Conservation (phyloP, 2,888 invertebrate species). For the Drosophila pegasa region DNA sequence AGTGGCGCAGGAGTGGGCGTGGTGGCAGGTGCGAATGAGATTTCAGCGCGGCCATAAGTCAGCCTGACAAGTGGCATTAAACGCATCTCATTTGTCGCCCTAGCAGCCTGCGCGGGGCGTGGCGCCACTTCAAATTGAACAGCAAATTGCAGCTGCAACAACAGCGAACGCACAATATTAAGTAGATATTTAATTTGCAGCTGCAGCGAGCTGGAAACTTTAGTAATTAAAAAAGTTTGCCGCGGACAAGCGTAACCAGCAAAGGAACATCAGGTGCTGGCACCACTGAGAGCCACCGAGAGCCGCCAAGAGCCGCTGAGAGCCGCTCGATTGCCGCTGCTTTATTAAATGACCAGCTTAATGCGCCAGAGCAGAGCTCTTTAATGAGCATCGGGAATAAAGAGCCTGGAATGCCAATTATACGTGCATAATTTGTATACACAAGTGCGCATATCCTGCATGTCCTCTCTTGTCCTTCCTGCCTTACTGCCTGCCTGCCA, state of each 20-base stretch:
- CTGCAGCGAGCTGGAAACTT: conserved; percentile 52
- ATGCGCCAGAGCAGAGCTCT: conserved; percentile 35
- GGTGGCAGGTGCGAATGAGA: conserved; percentile 44
- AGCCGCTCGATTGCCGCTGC: conserved; percentile 38
- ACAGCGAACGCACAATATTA: conserved; percentile 40
- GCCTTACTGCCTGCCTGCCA: too few species aligned
- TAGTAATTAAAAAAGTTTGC: conserved; percentile 68
- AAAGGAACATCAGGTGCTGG: conserved; percentile 8
- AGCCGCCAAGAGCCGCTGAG: conserved; percentile 18
- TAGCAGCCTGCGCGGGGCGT: conserved; percentile 1
- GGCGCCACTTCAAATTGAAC: conserved; percentile 35
- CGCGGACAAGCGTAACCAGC: conserved; percentile 9
- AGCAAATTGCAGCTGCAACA: conserved; percentile 34
- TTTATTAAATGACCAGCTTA: conserved; percentile 56
- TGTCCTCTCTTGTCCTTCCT: not conserved
- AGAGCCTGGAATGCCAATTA: conserved; percentile 14
- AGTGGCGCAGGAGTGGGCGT: not conserved
- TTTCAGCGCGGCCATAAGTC: conserved; percentile 61
- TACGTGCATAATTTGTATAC: conserved; percentile 6
- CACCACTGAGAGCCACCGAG: conserved; percentile 18
- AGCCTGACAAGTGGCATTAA: conserved; percentile 68
- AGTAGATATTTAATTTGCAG: conserved; percentile 70
- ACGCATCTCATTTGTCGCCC: conserved; percentile 46
- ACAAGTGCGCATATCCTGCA: not conserved
- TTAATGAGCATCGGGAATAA: conserved; percentile 61